Percentiles rank a stretch among this genome's conserved stretches.
Conservation (phyloP, 2,113 vertebrate genomes). For the Nothocercus julius region DNA sequence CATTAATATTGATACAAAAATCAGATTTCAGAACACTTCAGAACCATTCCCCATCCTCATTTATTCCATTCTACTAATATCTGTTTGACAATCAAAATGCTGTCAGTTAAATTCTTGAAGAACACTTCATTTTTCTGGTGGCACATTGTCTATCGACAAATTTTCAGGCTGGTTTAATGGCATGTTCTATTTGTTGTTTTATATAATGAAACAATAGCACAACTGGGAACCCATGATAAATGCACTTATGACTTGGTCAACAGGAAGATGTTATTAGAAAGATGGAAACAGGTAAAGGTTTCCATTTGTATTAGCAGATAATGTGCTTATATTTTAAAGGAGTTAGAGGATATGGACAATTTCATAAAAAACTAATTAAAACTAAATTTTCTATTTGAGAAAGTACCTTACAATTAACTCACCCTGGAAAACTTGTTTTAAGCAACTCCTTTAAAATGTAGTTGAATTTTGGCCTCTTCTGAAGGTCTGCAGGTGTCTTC, state of each 20-base stretch:
- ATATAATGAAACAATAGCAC: background rate
- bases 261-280: background rate
- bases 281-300: background rate
- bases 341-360: background rate
- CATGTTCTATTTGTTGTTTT: background rate
- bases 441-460: background rate
- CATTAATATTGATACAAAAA: background rate
- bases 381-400: background rate
- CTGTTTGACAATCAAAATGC: background rate
- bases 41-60: background rate
- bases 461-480: background rate
- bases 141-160: background rate
- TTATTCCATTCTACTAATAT: background rate
- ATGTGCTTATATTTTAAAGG: background rate
- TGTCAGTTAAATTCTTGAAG: background rate
- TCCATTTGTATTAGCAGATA: background rate
- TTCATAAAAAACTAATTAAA: background rate
- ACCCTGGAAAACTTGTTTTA: background rate
- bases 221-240: background rate
- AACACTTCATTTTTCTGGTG: background rate
- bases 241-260: background rate
- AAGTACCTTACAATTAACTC: background rate
- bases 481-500: background rate
- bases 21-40: background rate
- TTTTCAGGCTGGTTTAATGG: background rate